Conservation (phyloP, 2,797 vertebrate genomes). For the Phalanger gymnotis region DNA sequence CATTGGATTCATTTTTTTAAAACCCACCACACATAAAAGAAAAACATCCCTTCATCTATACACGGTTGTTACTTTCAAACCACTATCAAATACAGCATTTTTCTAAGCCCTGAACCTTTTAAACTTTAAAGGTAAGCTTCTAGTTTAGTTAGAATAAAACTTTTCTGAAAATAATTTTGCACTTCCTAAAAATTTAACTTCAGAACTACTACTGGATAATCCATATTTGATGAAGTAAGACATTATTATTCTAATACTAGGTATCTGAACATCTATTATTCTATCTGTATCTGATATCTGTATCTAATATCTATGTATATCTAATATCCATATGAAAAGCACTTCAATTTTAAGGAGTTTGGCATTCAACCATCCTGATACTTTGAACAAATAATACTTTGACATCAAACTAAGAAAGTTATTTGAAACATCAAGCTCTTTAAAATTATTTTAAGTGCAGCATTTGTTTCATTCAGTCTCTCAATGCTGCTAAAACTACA, state of each 20-base stretch:
- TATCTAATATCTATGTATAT: not conserved
- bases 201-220: not conserved
- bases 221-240: constrained; percentile 39
- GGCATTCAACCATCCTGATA: not conserved
- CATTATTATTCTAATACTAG: constrained; percentile 55
- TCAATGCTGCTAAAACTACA: constrained; percentile 49
- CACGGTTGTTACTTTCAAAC: constrained; percentile 27
- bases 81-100: constrained; percentile 8
- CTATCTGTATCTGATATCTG: no score
- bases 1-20: not conserved
- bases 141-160: constrained; percentile 12
- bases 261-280: constrained; percentile 50
- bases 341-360: not conserved
- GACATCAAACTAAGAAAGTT: not conserved
- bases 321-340: not conserved
- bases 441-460: not conserved
- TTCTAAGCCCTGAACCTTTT: constrained; percentile 31
- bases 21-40: not conserved
- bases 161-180: constrained; percentile 50
- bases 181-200: constrained; percentile 58
- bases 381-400: not conserved
- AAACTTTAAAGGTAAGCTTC: constrained; percentile 25
- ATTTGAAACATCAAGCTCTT: not conserved
- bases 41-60: constrained; percentile 1
- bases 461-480: constrained; percentile 10